Evolutionary conservation across 2,888 invertebrate species (phyloP), one percentile per base, ranked within the genome.

Genomic region (Drosophila algonquin): DNA sequence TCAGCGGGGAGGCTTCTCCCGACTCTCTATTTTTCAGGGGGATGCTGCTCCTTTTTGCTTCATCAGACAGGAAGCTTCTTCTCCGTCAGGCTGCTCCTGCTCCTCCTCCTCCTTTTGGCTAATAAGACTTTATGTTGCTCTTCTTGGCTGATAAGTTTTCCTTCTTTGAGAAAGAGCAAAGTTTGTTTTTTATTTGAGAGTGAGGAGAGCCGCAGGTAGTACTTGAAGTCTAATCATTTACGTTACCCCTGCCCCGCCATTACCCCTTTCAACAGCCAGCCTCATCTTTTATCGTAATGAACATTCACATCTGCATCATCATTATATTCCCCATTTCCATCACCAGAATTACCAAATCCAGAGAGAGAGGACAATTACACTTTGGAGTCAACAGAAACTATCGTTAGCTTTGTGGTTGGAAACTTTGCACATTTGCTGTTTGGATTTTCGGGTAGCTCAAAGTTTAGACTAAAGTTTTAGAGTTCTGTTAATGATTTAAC

Each of bases 181-280:
- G 57, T 61, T 55, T 73, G 79, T 82, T 79, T 75, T 82, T 86
- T 88, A 79, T 85, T 82, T 80, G 75, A 75, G 82, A 81, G 87
- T 76, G 61, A 58, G 56, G 24, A 10, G 46, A 78, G 78, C 76
- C 75, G 71, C 86, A 86, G 79, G 81, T 83, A 86, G 81, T 83
- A 83, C 78, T 83, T 73, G 52, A 77, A 87, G 81, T 84, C 87
- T 81, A 87, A 84, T 83, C 75, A 84, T 81, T 81, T 84, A 79
- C 84, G 76, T 76, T 77, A 68, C 46, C n/a, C 40, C 27, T 1
- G 21, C 21, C 3, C 21, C 3, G 21, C 21, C 21, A 21, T 21
- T 6, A 12, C 18, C 50, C 50, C 64, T 79, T 73, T 58, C 67
- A 72, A 63, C 83, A 58, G 21, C 21, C 24, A 24, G n/a, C 30